Conservation (phyloP, 1,140 invertebrate genomes). For the Tribolium castaneum region DNA sequence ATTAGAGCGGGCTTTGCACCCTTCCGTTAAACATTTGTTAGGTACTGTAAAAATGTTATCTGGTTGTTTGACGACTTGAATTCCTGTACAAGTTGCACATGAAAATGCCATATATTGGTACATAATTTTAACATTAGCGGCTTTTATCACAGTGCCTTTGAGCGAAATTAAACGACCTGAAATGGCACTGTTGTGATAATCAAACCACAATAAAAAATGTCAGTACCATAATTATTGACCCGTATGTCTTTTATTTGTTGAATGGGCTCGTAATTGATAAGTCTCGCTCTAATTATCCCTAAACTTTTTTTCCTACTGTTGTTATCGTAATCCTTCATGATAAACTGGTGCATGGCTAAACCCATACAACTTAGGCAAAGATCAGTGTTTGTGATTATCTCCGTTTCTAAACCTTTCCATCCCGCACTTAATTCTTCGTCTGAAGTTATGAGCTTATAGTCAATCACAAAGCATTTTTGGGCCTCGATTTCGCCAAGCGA, state of each 20-base stretch:
- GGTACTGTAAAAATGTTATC: conserved; percentile 73
- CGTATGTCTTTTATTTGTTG: conserved; percentile 80
- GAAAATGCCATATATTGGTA: conserved; percentile 84
- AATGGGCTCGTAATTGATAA: conserved; percentile 77
- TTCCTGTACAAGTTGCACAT: conserved; percentile 76
- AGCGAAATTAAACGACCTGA: conserved; percentile 85
- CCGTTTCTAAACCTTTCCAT: conserved; percentile 73
- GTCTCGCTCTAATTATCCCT: conserved; percentile 71
- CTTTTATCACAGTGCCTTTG: conserved; percentile 87
- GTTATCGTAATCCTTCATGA: conserved; percentile 51
- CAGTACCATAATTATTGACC: conserved; percentile 80
- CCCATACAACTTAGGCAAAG: conserved; percentile 75
- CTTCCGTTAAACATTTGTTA: conserved; percentile 66
- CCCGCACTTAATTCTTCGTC: conserved; percentile 67
- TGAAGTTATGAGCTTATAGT: conserved; percentile 71
- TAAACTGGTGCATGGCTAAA: conserved; percentile 79
- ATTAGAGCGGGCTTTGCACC: conserved; percentile 71
- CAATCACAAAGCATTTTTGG: conserved; percentile 71
- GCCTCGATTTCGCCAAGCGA: conserved; percentile 72
- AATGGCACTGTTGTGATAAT: conserved; percentile 47
- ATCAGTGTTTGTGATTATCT: conserved; percentile 75
- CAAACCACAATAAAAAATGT: conserved; percentile 20
- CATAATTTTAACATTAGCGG: conserved; percentile 79
- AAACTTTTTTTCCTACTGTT: conserved; percentile 59
- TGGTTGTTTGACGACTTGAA: conserved; percentile 71